Base-by-base conservation (phyloP, 2,113 vertebrate species). In the Salvelinus sp. region DNA sequence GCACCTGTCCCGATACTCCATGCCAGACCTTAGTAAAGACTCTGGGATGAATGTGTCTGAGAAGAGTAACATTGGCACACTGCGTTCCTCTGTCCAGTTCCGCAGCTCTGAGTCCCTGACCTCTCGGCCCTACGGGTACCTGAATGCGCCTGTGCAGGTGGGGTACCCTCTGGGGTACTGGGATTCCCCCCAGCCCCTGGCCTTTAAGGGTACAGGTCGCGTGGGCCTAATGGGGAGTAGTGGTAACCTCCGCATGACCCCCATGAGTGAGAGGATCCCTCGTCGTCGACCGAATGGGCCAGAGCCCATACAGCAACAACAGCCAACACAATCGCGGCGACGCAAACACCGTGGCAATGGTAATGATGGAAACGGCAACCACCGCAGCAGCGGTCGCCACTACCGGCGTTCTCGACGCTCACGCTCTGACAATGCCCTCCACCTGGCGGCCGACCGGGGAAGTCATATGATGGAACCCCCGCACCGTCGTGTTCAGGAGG, bases 21-120 rank as follows among this genome's bases (percentile, higher is more conserved):
- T 99, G 97, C 98, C 98, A 0, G 98, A 99, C 88, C 92, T 99
- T 82, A 99, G 98, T 93, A 98, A 99, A 89, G 97, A 99, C 93
- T 99, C 98, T 0, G 98, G 97, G 44, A 96, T 99, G 96, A 98
- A 98, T 0, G 81, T 97, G 78, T 98, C 97, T 0, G 96, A 98
- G 90, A 99, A 98, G 86, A 98, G 97, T 87, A 96, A 94, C 90
- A 94, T 96, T 95, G 95, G 38, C 38, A 44, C 38, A 44, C 38
- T 98, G 0, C 97, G 96, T 85, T 97, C 96, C 2, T 98, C 96
- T 1, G 85, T 93, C 84, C 96, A 96, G 68, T 98, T 97, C 76
- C 94, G 95, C 22, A 99, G 97, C 69, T 95, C 97, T 0, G 97
- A 99, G 87, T 99, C 98, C 0, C 94, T 99, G 79, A 93, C 93